phyloP scores from a whole-genome alignment of 2,888 invertebrate species.

The Euplexia lucipara region DNA sequence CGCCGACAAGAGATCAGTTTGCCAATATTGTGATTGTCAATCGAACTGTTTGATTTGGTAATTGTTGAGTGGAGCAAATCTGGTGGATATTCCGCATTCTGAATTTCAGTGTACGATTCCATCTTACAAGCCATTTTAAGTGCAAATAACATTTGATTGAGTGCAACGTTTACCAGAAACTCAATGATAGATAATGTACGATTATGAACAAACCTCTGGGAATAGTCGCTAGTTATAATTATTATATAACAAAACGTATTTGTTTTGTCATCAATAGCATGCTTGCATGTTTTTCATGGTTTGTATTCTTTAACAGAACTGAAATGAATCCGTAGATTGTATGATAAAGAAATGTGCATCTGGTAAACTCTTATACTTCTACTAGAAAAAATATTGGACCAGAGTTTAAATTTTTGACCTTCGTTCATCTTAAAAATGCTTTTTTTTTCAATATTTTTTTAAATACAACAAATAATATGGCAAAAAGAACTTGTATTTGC shows the following conservation, averaged over 20 bases:
- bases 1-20: conserved; percentile 45
- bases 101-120: conserved; percentile 13
- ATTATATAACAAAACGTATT: too few species aligned
- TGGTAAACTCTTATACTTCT: neutral
- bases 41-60: conserved; percentile 53
- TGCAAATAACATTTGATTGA: conserved; percentile 3
- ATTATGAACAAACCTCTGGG: neutral
- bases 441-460: neutral
- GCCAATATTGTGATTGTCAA: conserved; percentile 55
- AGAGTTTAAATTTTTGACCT: too few species aligned
- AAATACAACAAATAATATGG: too few species aligned
- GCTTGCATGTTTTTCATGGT: neutral
- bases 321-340: neutral
- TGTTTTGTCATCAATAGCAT: too few species aligned
- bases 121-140: neutral
- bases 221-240: neutral
- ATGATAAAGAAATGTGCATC: neutral
- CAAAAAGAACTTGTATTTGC: too few species aligned
- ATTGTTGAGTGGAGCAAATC: conserved; percentile 45
- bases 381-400: too few species aligned
- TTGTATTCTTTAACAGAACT: neutral
- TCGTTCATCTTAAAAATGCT: neutral
- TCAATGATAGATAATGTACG: too few species aligned
- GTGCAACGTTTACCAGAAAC: neutral
- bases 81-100: conserved; percentile 23